phyloP scores from a whole-genome alignment of 1,140 invertebrate species.

The Drosophila virilis region DNA sequence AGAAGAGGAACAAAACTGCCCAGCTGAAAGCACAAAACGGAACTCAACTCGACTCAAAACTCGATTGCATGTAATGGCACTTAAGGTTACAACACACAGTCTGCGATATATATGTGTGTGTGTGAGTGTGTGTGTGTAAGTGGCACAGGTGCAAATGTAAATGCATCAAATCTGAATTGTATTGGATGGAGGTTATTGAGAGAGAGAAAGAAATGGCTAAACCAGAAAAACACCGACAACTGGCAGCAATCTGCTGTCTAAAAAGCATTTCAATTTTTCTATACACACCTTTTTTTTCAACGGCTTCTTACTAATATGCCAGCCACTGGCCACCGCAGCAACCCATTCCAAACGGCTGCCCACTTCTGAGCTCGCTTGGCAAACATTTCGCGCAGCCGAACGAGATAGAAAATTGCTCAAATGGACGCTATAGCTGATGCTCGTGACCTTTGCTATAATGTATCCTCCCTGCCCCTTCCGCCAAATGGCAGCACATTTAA shows the following conservation, averaged over 20 bases:
- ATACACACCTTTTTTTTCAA: conserved; percentile 47
- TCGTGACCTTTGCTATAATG: conserved; percentile 37
- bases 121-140: conserved; percentile 8
- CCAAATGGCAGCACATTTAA: conserved; percentile 44
- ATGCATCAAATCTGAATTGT: conserved; percentile 77
- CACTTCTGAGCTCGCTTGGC: conserved; percentile 25
- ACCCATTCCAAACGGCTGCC: not conserved
- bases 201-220: not conserved
- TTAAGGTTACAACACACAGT: conserved; percentile 74
- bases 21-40: conserved; percentile 29
- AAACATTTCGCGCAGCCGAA: conserved; percentile 49
- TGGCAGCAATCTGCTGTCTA: conserved; percentile 40
- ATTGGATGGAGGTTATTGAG: conserved; percentile 52
- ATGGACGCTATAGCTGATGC: conserved; percentile 41
- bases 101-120: conserved; percentile 21
- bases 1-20: conserved; percentile 23
- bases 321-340: conserved; percentile 14
- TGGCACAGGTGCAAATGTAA: conserved; percentile 77
- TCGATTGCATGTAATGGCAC: conserved; percentile 80
- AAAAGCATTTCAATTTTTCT: conserved; percentile 70
- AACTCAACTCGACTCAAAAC: conserved; percentile 60
- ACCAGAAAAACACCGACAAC: conserved; percentile 21
- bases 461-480: not conserved
- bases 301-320: conserved; percentile 67
- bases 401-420: conserved; percentile 38